phyloP scores from a whole-genome alignment of 1,140 invertebrate genomes.

The Drosophila kikkawai region DNA sequence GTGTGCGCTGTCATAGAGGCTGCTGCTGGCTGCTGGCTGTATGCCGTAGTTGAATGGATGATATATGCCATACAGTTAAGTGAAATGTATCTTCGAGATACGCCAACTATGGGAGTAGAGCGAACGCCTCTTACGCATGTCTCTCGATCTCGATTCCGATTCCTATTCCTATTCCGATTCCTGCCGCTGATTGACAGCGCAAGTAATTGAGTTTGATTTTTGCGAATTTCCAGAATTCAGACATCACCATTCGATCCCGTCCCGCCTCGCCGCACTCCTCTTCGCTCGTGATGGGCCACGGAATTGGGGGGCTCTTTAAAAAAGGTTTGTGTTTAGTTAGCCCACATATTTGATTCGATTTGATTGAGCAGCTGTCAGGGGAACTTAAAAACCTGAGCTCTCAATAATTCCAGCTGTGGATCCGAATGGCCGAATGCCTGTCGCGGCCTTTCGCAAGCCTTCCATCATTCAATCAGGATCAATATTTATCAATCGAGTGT shows the following conservation, averaged over 20 bases:
- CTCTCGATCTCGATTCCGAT: slow-evolving; percentile 47
- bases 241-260: slow-evolving; percentile 51
- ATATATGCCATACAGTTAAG: slow-evolving; percentile 77
- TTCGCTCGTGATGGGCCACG: background rate
- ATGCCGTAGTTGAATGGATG: slow-evolving; percentile 67
- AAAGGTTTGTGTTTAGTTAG: slow-evolving; percentile 81
- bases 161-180: slow-evolving; percentile 57
- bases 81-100: slow-evolving; percentile 75
- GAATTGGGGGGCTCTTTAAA: slow-evolving; percentile 50
- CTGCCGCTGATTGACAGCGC: slow-evolving; percentile 76
- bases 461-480: slow-evolving; percentile 82
- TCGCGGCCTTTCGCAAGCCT: slow-evolving; percentile 66
- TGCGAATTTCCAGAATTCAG: slow-evolving; percentile 77
- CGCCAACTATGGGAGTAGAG: slow-evolving; percentile 38
- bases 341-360: slow-evolving; percentile 78
- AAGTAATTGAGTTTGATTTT: slow-evolving; percentile 81
- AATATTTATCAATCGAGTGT: slow-evolving; percentile 79
- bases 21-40: slow-evolving; percentile 18
- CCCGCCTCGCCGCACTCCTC: background rate
- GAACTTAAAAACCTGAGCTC: slow-evolving; percentile 74
- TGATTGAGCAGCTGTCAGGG: slow-evolving; percentile 78
- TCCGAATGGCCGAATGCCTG: slow-evolving; percentile 35
- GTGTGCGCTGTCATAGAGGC: slow-evolving; percentile 55
- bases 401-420: slow-evolving; percentile 54
- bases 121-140: slow-evolving; percentile 70